Evolutionary conservation across 2,888 invertebrate species (phyloP).

Genomic region (Platynereis dumerilii): DNA sequence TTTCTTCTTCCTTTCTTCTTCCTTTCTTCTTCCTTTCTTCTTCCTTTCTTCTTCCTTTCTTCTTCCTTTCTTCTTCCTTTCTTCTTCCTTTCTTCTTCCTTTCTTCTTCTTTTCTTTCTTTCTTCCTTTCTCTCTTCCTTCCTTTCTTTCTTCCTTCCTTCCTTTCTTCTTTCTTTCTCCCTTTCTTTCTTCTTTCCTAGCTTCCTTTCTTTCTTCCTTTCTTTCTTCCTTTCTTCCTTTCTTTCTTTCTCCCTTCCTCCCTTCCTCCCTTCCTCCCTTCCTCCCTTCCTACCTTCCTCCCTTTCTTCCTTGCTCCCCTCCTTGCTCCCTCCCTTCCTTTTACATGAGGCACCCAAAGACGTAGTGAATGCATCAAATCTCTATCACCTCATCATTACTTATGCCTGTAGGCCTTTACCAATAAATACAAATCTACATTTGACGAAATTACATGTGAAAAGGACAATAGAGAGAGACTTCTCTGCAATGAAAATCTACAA

Average conservation of each 20-base stretch:
- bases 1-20: no score
- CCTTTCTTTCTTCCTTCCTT: neutral
- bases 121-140: slow-evolving; percentile 1
- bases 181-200: neutral
- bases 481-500: no score
- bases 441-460: no score
- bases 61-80: neutral
- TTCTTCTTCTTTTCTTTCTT: neutral
- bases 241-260: neutral
- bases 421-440: no score
- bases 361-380: no score
- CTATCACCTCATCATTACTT: no score
- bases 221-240: neutral
- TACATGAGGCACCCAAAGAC: no score
- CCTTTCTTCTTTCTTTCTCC: neutral
- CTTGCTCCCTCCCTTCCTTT: neutral
- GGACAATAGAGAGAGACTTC: no score
- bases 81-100: slow-evolving; percentile 4
- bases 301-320: neutral
- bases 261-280: neutral
- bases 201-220: neutral
- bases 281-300: neutral
- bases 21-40: no score
- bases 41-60: neutral
- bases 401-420: no score